Evolutionary conservation across 53 echinoderm and acorn worm species (phyloP).

Genomic region (Stichopus horrens): DNA sequence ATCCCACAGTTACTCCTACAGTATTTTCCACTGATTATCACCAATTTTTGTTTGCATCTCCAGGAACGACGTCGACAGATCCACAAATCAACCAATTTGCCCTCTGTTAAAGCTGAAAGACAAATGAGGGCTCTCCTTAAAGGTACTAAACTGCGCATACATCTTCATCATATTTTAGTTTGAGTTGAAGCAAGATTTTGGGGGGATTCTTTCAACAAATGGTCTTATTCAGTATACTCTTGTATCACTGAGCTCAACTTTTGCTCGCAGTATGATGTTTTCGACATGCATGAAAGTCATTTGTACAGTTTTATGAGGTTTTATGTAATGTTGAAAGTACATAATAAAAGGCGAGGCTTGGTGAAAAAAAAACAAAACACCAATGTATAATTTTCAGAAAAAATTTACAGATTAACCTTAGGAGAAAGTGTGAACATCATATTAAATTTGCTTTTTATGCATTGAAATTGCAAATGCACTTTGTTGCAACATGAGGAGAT

Average conservation of each 20-base stretch:
- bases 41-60: neutral
- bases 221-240: no score
- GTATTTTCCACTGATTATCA: no score
- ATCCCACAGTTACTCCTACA: no score
- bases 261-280: neutral
- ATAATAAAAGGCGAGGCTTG: no score
- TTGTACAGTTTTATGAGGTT: no score
- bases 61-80: conserved; percentile 60
- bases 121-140: conserved; percentile 44
- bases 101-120: conserved; percentile 50
- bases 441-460: neutral
- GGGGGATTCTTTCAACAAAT: no score
- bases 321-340: no score
- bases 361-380: neutral
- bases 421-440: neutral
- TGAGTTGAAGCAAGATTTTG: neutral
- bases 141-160: conserved; percentile 37
- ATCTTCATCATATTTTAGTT: neutral
- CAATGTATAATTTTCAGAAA: neutral
- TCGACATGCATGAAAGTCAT: neutral
- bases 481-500: no score
- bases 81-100: conserved; percentile 64
- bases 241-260: neutral
- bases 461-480: neutral
- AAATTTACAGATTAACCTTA: neutral